A percentile compares a stretch with the other conserved stretches of the same genome.
phyloP scores from a whole-genome alignment of 2,113 vertebrate species.

The Stercorarius parasiticus region DNA sequence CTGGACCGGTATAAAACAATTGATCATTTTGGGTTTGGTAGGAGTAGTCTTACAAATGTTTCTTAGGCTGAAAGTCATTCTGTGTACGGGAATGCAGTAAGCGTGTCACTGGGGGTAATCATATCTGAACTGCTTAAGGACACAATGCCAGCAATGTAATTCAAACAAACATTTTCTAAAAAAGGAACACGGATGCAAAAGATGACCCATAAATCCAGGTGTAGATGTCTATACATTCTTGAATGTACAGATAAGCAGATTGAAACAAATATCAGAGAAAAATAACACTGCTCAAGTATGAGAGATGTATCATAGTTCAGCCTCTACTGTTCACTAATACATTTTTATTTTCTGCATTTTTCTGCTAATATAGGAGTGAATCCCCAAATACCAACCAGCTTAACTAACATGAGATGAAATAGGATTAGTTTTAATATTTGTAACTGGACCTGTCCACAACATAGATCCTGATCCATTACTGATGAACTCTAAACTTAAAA shows the following conservation, averaged over 20 bases:
- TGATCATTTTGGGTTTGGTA: background rate
- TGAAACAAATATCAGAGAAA: background rate
- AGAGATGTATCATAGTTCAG: background rate
- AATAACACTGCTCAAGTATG: background rate
- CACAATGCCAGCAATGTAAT: background rate
- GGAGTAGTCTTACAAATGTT: background rate
- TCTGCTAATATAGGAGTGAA: background rate
- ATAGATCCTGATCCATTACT: background rate
- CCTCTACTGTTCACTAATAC: background rate
- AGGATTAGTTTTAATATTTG: background rate
- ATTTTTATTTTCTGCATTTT: background rate
- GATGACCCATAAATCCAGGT: background rate
- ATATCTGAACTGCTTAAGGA: background rate
- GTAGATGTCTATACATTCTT: background rate
- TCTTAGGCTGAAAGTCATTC: background rate
- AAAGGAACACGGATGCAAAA: background rate
- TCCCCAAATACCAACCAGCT: background rate
- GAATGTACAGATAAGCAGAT: background rate
- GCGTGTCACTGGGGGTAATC: background rate
- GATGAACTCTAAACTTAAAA: background rate
- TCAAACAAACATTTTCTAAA: background rate
- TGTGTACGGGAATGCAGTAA: background rate
- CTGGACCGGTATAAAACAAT: background rate
- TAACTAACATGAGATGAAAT: background rate
- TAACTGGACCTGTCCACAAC: background rate